Conservation (phyloP, 1,140 invertebrate genomes). For the Zaprionus africanus region DNA sequence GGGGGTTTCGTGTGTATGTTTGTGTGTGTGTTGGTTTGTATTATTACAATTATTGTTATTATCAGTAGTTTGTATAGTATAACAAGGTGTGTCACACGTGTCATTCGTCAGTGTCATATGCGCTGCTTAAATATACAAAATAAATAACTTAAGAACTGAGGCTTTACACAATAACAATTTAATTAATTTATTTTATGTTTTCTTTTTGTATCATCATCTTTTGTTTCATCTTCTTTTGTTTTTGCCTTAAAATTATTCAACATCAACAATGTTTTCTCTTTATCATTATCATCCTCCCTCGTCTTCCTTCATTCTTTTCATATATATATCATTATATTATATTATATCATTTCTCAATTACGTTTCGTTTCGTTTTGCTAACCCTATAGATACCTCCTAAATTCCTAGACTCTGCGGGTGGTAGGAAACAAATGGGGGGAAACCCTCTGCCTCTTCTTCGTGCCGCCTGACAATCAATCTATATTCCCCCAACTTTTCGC, state of each 20-base stretch:
- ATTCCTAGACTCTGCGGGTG: slow-evolving; percentile 14
- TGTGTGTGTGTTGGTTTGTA: slow-evolving; percentile 36
- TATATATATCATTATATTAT: slow-evolving; percentile 14
- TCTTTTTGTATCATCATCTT: slow-evolving; percentile 16
- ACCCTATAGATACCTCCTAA: slow-evolving; percentile 18
- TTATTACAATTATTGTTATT: slow-evolving; percentile 52
- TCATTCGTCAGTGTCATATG: slow-evolving; percentile 65
- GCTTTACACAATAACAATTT: slow-evolving; percentile 82
- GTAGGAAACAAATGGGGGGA: not conserved
- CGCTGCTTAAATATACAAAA: slow-evolving; percentile 80
- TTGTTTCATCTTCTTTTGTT: slow-evolving; percentile 37
- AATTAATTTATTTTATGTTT: slow-evolving; percentile 64
- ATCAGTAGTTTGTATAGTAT: slow-evolving; percentile 44
- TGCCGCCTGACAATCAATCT: slow-evolving; percentile 13
- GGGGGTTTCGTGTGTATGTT: slow-evolving; percentile 3
- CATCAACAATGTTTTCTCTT: slow-evolving; percentile 78
- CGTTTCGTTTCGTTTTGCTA: slow-evolving; percentile 39
- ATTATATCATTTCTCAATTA: slow-evolving; percentile 29
- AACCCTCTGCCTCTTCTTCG: not conserved
- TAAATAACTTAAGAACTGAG: slow-evolving; percentile 82
- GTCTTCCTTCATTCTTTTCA: slow-evolving; percentile 5
- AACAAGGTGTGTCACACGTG: slow-evolving; percentile 73
- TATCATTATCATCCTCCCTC: slow-evolving; percentile 20
- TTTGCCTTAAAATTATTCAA: slow-evolving; percentile 77
- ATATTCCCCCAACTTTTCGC: slow-evolving; percentile 25